Evolutionary conservation across 35 echinoderm and acorn worm genomes (phyloP).

Genomic region (Diadema setosum): DNA sequence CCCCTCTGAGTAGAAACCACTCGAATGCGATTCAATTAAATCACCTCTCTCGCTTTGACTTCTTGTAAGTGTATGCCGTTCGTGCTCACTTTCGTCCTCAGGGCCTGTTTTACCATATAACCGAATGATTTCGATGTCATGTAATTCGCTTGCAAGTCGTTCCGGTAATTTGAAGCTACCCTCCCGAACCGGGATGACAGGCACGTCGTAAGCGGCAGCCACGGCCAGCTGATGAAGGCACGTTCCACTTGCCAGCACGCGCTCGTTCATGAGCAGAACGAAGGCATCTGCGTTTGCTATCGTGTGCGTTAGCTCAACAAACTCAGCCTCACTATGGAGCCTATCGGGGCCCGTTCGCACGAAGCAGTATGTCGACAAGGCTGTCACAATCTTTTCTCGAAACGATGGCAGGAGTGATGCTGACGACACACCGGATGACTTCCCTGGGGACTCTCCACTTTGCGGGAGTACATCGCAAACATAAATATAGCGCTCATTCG

Average conservation of each 20-base stretch:
- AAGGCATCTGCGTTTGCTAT: slow-evolving; percentile 64
- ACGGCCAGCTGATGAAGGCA: slow-evolving; percentile 53
- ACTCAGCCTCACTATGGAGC: slow-evolving; percentile 20
- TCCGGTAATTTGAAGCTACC: slow-evolving; percentile 50
- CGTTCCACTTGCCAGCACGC: slow-evolving; percentile 22
- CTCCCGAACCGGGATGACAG: slow-evolving; percentile 58
- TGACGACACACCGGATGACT: background rate
- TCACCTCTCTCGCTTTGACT: background rate
- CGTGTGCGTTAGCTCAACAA: slow-evolving; percentile 29
- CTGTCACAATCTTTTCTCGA: slow-evolving; percentile 50
- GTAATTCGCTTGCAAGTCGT: slow-evolving; percentile 32
- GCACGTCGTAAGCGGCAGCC: slow-evolving; percentile 44
- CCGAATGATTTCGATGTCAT: slow-evolving; percentile 48
- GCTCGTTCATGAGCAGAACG: slow-evolving; percentile 57
- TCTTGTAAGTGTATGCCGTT: background rate
- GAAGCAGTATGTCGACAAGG: slow-evolving; percentile 63
- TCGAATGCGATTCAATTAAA: slow-evolving; percentile 29
- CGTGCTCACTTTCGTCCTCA: background rate
- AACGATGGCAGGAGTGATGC: background rate
- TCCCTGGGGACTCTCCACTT: background rate
- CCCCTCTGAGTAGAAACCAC: slow-evolving; percentile 48
- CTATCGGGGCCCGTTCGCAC: slow-evolving; percentile 48
- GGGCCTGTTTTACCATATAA: background rate
- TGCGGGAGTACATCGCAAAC: slow-evolving; percentile 33
- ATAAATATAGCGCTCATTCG: slow-evolving; percentile 33